phyloP scores from a whole-genome alignment of 2,888 invertebrate species.

The Imbricaverruca yamaguchii region DNA sequence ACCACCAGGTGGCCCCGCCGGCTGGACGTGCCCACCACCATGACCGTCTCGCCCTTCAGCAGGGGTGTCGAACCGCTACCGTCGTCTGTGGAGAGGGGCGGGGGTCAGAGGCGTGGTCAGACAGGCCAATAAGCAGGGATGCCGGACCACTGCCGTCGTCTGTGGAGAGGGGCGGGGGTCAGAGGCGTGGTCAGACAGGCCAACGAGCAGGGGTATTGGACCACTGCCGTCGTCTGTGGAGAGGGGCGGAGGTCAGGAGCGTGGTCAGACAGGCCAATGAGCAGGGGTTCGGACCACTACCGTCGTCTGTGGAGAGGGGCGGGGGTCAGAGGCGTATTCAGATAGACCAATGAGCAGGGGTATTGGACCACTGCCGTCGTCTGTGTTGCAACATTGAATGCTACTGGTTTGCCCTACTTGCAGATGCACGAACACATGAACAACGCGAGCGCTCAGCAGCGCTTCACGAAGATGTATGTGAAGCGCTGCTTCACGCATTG shows the following conservation, averaged over 20 bases:
- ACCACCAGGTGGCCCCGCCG: constrained; percentile 80
- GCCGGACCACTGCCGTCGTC: constrained; percentile 49
- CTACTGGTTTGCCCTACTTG: too few species aligned
- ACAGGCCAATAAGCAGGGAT: constrained; percentile 62
- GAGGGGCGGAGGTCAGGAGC: not conserved
- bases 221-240: constrained; percentile 42
- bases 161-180: not conserved
- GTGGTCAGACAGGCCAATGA: constrained; percentile 36
- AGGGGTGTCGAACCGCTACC: constrained; percentile 53
- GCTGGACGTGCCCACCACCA: constrained; percentile 78
- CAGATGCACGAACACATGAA: too few species aligned
- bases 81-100: constrained; percentile 35
- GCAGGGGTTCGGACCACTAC: constrained; percentile 53
- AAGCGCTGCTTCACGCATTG: too few species aligned
- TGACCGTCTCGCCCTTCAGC: constrained; percentile 75
- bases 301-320: constrained; percentile 36
- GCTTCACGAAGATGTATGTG: not conserved
- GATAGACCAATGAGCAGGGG: constrained; percentile 62
- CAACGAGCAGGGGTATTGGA: constrained; percentile 62
- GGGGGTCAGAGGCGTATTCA: not conserved
- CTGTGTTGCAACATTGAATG: not conserved
- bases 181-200: constrained; percentile 39
- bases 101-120: not conserved
- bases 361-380: constrained; percentile 49
- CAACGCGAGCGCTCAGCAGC: not conserved